These are phyloP conservation scores for Augochlora pura DNA, from an alignment of 1,140 invertebrate species.

Conservation along the genomic window DNA sequence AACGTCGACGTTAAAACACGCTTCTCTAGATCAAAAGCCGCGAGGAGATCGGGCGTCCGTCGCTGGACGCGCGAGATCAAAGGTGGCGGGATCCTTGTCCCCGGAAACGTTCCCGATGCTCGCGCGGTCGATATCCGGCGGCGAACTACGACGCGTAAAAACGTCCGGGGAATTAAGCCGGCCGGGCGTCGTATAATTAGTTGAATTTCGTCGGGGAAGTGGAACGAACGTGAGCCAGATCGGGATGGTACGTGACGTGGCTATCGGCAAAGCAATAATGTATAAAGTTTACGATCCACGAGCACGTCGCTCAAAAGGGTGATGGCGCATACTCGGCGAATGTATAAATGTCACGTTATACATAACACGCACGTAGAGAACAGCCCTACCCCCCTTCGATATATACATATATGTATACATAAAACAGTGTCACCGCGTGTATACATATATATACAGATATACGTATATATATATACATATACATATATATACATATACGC, in stretches of 20 bases:
- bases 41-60: no score
- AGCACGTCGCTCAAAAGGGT: conserved; percentile 68
- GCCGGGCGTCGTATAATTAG: conserved; percentile 19
- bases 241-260: conserved; percentile 67
- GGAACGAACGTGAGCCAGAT: conserved; percentile 47
- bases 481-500: not conserved
- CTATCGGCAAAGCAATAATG: conserved; percentile 80
- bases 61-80: no score
- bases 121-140: no score
- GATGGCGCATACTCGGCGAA: conserved; percentile 30
- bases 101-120: no score
- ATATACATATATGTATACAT: conserved; percentile 20
- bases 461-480: conserved; percentile 22
- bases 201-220: conserved; percentile 6
- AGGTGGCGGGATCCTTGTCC: no score
- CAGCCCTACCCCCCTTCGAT: conserved; percentile 14
- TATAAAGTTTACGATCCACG: conserved; percentile 77
- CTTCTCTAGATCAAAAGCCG: no score
- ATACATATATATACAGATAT: conserved; percentile 12
- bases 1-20: no score
- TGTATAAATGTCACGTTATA: conserved; percentile 72
- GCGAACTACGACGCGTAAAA: no score
- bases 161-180: not conserved
- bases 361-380: conserved; percentile 57
- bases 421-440: not conserved